Evolutionary conservation across 2,888 invertebrate genomes (phyloP).

Genomic region (Apotomis betuletana): DNA sequence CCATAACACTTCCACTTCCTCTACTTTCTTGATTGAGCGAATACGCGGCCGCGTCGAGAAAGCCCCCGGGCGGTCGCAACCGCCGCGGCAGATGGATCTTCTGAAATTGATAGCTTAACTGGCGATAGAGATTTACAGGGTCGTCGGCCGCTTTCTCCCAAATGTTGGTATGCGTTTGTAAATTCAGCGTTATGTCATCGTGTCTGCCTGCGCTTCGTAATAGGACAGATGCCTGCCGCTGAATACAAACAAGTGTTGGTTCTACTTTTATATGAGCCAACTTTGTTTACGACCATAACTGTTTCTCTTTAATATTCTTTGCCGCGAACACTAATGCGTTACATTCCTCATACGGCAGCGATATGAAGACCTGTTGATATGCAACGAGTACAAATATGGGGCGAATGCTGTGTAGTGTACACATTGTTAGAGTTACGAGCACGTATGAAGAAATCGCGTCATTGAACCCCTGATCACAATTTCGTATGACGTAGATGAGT

Average conservation of each 20-base stretch:
- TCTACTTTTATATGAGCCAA: constrained; percentile 38
- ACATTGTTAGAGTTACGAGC: constrained; percentile 24
- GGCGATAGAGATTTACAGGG: constrained; percentile 62
- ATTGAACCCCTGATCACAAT: constrained; percentile 35
- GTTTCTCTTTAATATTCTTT: constrained; percentile 59
- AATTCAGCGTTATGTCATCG: constrained; percentile 64
- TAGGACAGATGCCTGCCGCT: constrained; percentile 45
- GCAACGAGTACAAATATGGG: constrained; percentile 57
- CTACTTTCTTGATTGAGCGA: constrained; percentile 64
- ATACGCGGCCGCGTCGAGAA: constrained; percentile 59
- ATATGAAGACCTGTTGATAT: constrained; percentile 52
- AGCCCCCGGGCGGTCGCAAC: constrained; percentile 50
- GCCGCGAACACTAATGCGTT: constrained; percentile 55
- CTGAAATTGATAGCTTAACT: constrained; percentile 59
- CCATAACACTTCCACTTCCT: constrained; percentile 66
- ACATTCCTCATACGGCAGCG: constrained; percentile 61
- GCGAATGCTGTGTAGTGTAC: constrained; percentile 46
- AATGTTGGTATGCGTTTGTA: constrained; percentile 59
- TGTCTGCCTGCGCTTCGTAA: constrained; percentile 50
- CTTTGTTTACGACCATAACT: constrained; percentile 49
- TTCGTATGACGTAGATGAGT: constrained; percentile 29
- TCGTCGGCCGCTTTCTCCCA: constrained; percentile 73
- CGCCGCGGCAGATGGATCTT: constrained; percentile 55
- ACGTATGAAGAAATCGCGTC: constrained; percentile 29
- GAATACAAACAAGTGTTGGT: constrained; percentile 46